Evolutionary conservation across 2,888 invertebrate species (phyloP).

Genomic region (Lumbricus terrestris): DNA sequence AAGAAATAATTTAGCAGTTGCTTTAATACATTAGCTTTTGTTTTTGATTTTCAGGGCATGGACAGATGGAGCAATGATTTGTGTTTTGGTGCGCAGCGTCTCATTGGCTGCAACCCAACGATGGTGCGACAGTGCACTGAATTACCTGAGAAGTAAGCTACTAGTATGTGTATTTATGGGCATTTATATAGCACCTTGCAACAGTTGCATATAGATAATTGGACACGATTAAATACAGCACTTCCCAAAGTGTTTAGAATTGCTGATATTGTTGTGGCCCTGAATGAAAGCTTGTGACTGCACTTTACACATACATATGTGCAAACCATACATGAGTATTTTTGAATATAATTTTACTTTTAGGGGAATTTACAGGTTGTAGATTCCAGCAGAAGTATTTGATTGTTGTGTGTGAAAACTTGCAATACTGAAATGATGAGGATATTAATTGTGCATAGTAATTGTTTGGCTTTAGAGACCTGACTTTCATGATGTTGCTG

Average conservation of each 20-base stretch:
- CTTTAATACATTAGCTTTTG: background rate
- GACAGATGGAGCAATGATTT: constrained; percentile 41
- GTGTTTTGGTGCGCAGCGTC: constrained; percentile 59
- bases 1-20: background rate
- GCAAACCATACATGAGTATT: background rate
- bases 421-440: background rate
- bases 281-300: background rate
- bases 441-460: background rate
- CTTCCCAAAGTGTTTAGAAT: background rate
- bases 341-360: background rate
- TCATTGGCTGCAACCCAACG: constrained; percentile 61
- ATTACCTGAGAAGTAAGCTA: constrained; percentile 60
- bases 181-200: too few species aligned
- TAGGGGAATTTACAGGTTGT: background rate
- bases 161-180: background rate
- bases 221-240: background rate
- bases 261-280: background rate
- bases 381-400: background rate
- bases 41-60: constrained; percentile 36
- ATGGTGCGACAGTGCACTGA: constrained; percentile 58
- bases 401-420: background rate
- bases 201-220: too few species aligned
- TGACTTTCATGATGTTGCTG: background rate
- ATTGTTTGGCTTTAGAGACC: background rate
- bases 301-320: background rate